These are phyloP conservation scores for Chaetodon trifasciatus DNA, from an alignment of 2,797 vertebrate species.

Conservation along the genomic window DNA sequence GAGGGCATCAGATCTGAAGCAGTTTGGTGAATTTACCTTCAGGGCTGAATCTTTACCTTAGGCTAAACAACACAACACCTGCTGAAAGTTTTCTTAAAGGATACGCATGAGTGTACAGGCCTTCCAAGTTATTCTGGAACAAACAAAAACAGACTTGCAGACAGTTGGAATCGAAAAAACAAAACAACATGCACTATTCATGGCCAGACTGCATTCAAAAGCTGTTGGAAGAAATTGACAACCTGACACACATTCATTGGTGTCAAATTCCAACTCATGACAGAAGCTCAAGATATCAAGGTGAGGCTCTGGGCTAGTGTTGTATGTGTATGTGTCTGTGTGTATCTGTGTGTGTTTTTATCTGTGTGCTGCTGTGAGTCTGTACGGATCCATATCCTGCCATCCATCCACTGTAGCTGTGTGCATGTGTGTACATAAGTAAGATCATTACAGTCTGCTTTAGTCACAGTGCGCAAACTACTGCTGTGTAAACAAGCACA, in stretches of 20 bases:
- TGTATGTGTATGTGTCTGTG: slow-evolving; percentile 48
- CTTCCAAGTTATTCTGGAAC: slow-evolving; percentile 79
- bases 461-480: slow-evolving; percentile 48
- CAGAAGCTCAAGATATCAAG: slow-evolving; percentile 88
- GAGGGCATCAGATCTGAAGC: slow-evolving; percentile 67
- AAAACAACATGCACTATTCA: slow-evolving; percentile 89
- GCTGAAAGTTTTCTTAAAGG: slow-evolving; percentile 83
- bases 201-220: slow-evolving; percentile 82
- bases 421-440: slow-evolving; percentile 34
- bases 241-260: slow-evolving; percentile 84
- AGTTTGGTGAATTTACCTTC: slow-evolving; percentile 70
- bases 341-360: slow-evolving; percentile 48
- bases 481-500: slow-evolving; percentile 48
- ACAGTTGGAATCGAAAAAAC: slow-evolving; percentile 83
- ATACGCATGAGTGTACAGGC: slow-evolving; percentile 76
- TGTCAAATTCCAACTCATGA: slow-evolving; percentile 87
- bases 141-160: slow-evolving; percentile 82
- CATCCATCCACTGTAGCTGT: slow-evolving; percentile 43
- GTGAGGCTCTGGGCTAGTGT: slow-evolving; percentile 81
- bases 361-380: slow-evolving; percentile 40
- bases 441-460: slow-evolving; percentile 59
- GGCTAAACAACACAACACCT: slow-evolving; percentile 81
- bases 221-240: slow-evolving; percentile 83
- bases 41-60: slow-evolving; percentile 79
- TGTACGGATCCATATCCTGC: slow-evolving; percentile 41